Evolutionary conservation across 2,888 invertebrate species (phyloP), one percentile per base, ranked within the genome.

Genomic region (Papilio protenor): DNA sequence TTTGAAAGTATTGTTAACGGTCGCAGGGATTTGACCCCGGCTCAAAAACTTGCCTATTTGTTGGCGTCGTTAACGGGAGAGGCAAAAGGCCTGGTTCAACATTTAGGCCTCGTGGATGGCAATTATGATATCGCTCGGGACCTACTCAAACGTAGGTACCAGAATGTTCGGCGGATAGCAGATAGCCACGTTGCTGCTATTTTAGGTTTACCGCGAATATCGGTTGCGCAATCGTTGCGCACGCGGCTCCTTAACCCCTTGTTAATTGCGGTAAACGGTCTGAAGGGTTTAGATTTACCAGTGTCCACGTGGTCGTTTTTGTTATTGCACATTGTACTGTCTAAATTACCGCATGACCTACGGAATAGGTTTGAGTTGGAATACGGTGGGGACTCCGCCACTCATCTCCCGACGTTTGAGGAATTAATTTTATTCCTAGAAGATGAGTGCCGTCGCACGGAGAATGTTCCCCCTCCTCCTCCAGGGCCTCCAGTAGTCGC

Each of bases 291-390:
- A 27, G 27, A 27, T 3, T 27, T 27, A 27, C 27, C 27, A 27
- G 27, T 27, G 27, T 27, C 27, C 27, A 27, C 27, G 27, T 27
- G 47, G 47, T 47, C 47, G 47, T 47, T 47, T n/a, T 47, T 47
- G 52, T 73, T 73, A 49, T 73, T 77, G 45, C 73, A 77, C 27
- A 71, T 76, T 1, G 47, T 76, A 23, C 59, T 76, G n/a, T 12
- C 16, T 47, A 76, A 76, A 47, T 40, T 76, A 33, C 76, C 76
- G 18, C 52, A 72, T 33, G 72, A 76, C 6, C 27, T 76, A 16
- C 59, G 71, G 18, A 71, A 76, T 33, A 70, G 72, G 64, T 76
- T 76, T 59, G 76, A 45, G 6, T 6, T 59, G 6, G 59, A 59
- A 59, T 59, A 59, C 18, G 59, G 47, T 6, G 47, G 47, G 47